Percentiles rank a stretch among this genome's conserved stretches.
These are phyloP conservation scores for Apostichopus parvimensis DNA, from an alignment of 35 echinoderm and acorn worm genomes.

Conservation along the genomic window DNA sequence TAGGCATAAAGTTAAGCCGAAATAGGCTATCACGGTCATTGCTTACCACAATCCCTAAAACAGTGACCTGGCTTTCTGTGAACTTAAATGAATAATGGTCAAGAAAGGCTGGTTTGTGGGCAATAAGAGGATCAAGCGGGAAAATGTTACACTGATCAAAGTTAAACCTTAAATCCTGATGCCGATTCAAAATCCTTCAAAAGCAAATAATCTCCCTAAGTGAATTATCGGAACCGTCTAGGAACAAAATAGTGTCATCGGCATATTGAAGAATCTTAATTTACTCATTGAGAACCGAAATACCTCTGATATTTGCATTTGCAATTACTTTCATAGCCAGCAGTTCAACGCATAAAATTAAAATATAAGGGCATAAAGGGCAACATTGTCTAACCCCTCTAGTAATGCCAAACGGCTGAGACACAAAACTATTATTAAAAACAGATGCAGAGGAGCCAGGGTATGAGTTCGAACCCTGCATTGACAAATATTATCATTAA, in stretches of 20 bases:
- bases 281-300: background rate
- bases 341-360: background rate
- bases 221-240: background rate
- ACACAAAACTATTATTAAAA: conserved; percentile 48
- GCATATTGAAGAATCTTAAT: no score
- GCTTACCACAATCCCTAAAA: background rate
- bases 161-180: background rate
- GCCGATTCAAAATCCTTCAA: background rate
- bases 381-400: background rate
- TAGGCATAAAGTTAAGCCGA: background rate
- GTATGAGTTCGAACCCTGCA: conserved; percentile 36
- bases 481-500: conserved; percentile 36
- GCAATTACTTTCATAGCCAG: background rate
- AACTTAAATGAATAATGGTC: background rate
- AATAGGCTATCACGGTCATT: background rate
- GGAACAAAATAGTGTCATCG: background rate
- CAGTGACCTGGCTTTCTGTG: background rate
- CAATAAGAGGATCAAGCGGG: background rate
- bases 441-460: conserved; percentile 41
- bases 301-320: background rate
- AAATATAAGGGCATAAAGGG: background rate
- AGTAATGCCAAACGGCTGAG: background rate
- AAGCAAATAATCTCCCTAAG: background rate
- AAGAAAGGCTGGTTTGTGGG: background rate
- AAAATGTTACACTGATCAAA: background rate